These are phyloP conservation scores for Sarcophaga bullata DNA, from an alignment of 1,140 invertebrate genomes.

Conservation along the genomic window DNA sequence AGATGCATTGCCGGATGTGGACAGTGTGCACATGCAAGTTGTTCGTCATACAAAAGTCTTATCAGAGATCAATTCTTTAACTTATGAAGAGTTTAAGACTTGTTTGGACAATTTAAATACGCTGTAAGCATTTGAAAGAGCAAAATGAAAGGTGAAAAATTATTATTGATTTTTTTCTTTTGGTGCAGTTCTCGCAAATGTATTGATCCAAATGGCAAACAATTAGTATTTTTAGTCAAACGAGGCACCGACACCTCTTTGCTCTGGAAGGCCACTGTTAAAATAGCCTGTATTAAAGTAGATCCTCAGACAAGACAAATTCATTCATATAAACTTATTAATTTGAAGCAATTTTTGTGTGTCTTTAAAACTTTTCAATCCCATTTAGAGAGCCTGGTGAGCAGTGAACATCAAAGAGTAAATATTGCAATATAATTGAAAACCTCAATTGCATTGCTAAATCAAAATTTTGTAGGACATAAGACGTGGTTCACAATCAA, in stretches of 20 bases:
- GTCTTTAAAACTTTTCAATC: slow-evolving; percentile 67
- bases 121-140: slow-evolving; percentile 63
- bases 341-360: slow-evolving; percentile 72
- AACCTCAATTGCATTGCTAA: background rate
- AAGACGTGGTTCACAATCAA: slow-evolving; percentile 42
- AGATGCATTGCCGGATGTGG: slow-evolving; percentile 51
- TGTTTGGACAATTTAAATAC: slow-evolving; percentile 68
- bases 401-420: slow-evolving; percentile 49
- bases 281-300: slow-evolving; percentile 75
- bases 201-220: slow-evolving; percentile 71
- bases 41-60: slow-evolving; percentile 60
- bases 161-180: slow-evolving; percentile 35
- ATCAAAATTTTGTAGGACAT: slow-evolving; percentile 32
- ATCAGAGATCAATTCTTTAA: slow-evolving; percentile 66
- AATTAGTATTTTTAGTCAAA: slow-evolving; percentile 74
- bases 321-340: slow-evolving; percentile 70
- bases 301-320: slow-evolving; percentile 67
- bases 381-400: slow-evolving; percentile 53
- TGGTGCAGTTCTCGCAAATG: slow-evolving; percentile 69
- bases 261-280: slow-evolving; percentile 76
- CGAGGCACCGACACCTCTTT: slow-evolving; percentile 73
- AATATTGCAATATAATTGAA: background rate
- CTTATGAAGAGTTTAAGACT: slow-evolving; percentile 69
- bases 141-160: background rate
- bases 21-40: slow-evolving; percentile 52